These are phyloP conservation scores for Lepidocyrtoides sp. DNA, from an alignment of 2,888 invertebrate species.

Conservation along the genomic window DNA sequence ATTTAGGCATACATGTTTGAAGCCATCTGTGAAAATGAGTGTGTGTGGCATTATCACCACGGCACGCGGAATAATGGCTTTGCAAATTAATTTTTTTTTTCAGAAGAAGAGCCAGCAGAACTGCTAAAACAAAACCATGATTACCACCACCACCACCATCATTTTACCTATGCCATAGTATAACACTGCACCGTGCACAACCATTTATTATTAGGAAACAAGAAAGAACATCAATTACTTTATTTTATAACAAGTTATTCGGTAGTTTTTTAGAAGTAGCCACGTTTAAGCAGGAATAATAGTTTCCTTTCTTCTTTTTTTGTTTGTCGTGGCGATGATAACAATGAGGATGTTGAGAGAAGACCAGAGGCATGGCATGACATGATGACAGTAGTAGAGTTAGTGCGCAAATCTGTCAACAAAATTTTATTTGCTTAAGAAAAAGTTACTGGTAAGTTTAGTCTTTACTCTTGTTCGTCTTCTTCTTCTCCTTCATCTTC, in stretches of 20 bases:
- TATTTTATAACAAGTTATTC: background rate
- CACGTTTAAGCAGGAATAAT: background rate
- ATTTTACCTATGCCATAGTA: too few species aligned
- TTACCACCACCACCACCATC: background rate
- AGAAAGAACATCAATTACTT: background rate
- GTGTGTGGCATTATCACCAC: too few species aligned
- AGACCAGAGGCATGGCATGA: too few species aligned
- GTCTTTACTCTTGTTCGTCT: background rate
- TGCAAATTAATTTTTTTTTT: too few species aligned
- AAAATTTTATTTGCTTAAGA: conserved; percentile 18
- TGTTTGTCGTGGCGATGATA: too few species aligned
- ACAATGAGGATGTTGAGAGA: background rate
- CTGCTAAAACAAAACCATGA: background rate
- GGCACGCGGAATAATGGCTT: background rate
- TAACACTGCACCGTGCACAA: too few species aligned
- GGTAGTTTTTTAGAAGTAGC: too few species aligned
- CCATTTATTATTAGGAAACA: background rate
- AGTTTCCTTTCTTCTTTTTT: background rate
- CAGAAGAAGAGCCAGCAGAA: too few species aligned
- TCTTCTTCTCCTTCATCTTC: background rate
- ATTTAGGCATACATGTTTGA: too few species aligned
- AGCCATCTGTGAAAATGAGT: too few species aligned
- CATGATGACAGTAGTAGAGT: background rate
- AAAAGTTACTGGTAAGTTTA: background rate
- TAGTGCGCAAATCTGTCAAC: background rate